Evolutionary conservation across 2,888 invertebrate genomes (phyloP).

Genomic region (Dolichomitus sp.): DNA sequence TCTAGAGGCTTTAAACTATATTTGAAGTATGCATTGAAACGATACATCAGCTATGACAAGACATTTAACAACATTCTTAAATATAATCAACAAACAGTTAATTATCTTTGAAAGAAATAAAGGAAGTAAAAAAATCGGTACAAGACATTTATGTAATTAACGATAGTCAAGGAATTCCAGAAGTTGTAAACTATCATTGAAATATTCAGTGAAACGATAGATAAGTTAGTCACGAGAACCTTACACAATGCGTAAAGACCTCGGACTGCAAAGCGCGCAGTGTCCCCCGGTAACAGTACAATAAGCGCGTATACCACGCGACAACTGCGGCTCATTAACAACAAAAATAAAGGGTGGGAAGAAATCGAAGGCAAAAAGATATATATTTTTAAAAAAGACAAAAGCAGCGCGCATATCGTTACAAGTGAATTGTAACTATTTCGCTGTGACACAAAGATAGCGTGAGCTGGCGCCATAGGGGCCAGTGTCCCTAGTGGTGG

Average conservation of each 20-base stretch:
- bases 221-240: constrained; percentile 8
- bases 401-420: constrained; percentile 59
- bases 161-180: constrained; percentile 11
- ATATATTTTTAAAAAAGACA: constrained; percentile 13
- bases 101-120: not conserved
- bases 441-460: constrained; percentile 60
- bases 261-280: not conserved
- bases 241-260: constrained; percentile 4
- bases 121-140: not conserved
- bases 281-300: not conserved
- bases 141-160: not conserved
- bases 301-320: not conserved
- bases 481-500: constrained; percentile 27
- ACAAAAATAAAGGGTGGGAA: constrained; percentile 9
- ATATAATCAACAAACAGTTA: not conserved
- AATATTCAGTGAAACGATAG: not conserved
- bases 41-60: not conserved
- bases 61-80: not conserved
- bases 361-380: constrained; percentile 30
- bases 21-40: not conserved
- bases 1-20: not conserved
- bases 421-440: constrained; percentile 71
- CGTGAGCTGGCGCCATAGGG: constrained; percentile 64
- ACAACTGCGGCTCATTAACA: constrained; percentile 14
- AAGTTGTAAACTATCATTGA: constrained; percentile 3